Evolutionary conservation across 37 sponge, comb jelly and placozoan genomes (phyloP).

Genomic region (Halichondria panicea): DNA sequence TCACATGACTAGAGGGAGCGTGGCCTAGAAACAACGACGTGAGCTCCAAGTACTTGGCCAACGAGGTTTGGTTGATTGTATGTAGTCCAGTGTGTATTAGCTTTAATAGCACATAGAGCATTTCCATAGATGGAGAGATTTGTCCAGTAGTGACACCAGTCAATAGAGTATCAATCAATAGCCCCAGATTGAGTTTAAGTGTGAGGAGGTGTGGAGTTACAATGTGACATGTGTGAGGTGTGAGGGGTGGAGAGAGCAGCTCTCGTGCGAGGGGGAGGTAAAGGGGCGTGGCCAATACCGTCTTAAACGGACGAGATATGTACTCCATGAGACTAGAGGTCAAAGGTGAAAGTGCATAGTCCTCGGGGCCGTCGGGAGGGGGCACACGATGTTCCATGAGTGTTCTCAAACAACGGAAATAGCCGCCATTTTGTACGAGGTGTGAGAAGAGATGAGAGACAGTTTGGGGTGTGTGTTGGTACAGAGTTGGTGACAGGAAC

Average conservation of each 20-base stretch:
- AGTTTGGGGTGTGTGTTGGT: background rate
- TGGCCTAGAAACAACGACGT: conserved; percentile 7
- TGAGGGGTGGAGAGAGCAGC: conserved; percentile 12
- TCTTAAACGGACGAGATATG: conserved; percentile 14
- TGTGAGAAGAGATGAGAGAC: background rate
- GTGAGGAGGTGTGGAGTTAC: conserved; percentile 32
- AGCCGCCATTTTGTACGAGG: conserved; percentile 13
- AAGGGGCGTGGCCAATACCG: too few relatives aligned
- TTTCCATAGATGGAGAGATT: conserved; percentile 3
- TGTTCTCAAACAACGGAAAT: conserved; percentile 24
- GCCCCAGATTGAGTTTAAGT: background rate
- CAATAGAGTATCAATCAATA: conserved; percentile 6
- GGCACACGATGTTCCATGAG: conserved; percentile 50
- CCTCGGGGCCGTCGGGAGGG: conserved; percentile 37
- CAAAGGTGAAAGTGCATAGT: conserved; percentile 41
- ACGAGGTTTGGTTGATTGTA: background rate
- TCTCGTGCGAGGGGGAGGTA: conserved; percentile 19
- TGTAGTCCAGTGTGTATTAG: conserved; percentile 23
- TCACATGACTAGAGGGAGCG: background rate
- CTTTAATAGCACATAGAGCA: conserved; percentile 9
- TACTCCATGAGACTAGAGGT: conserved; percentile 31
- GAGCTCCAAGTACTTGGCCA: conserved; percentile 14
- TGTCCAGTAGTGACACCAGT: conserved; percentile 3
- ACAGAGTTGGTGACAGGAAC: conserved; percentile 20
- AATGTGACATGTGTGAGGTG: conserved; percentile 31